phyloP scores from a whole-genome alignment of 2,113 vertebrate genomes.

The Forbesichthys agassizii region DNA sequence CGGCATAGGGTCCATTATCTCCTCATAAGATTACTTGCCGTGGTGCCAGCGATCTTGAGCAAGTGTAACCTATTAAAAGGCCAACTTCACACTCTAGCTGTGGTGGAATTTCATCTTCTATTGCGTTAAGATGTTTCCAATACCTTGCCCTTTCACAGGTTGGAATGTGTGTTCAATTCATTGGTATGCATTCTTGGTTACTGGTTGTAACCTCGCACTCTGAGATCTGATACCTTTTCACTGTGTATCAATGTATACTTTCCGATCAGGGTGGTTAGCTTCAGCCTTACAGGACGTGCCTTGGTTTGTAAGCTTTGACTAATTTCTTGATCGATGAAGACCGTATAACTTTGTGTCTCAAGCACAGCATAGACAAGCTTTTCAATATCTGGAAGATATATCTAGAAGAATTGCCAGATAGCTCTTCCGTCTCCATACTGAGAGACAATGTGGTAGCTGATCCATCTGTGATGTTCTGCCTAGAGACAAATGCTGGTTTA shows the following conservation, averaged over 20 bases:
- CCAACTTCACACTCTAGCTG: slow-evolving; percentile 14
- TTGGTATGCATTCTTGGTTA: slow-evolving; percentile 10
- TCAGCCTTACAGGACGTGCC: neutral
- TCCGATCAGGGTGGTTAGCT: slow-evolving; percentile 6
- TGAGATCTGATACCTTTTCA: neutral
- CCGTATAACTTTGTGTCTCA: neutral
- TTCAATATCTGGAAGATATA: neutral
- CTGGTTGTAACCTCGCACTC: slow-evolving; percentile 16
- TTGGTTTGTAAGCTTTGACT: neutral
- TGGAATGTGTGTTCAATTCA: slow-evolving; percentile 15
- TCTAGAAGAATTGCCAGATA: neutral
- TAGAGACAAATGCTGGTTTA: neutral
- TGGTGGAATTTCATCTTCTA: slow-evolving; percentile 13
- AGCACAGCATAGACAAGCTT: slow-evolving; percentile 8
- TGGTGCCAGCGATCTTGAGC: slow-evolving; percentile 12
- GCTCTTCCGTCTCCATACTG: neutral
- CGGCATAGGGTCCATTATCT: slow-evolving; percentile 10
- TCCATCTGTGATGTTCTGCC: neutral
- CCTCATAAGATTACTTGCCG: slow-evolving; percentile 16
- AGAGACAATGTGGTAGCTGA: neutral
- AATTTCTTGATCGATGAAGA: slow-evolving; percentile 1
- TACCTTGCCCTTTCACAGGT: slow-evolving; percentile 12
- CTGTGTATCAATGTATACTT: neutral
- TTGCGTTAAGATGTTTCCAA: slow-evolving; percentile 9
- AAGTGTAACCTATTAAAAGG: slow-evolving; percentile 23